These are phyloP conservation scores for Dendronephthya gigantea DNA, from an alignment of 64 coral and sea anemone species.

Conservation along the genomic window DNA sequence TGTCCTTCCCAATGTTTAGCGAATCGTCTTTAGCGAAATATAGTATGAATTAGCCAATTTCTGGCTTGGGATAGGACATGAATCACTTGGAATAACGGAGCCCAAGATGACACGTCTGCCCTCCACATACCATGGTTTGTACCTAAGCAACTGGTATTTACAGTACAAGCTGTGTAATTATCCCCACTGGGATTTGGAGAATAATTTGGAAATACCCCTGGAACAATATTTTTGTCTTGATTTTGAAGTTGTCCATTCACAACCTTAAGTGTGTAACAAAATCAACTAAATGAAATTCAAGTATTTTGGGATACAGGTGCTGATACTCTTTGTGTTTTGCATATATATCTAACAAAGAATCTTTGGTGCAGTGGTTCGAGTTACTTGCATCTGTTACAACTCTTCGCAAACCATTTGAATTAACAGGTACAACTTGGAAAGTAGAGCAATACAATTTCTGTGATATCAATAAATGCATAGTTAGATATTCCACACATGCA, in stretches of 20 bases:
- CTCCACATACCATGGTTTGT: conserved; percentile 34
- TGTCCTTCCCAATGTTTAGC: too few species aligned
- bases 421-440: too few species aligned
- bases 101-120: too few species aligned
- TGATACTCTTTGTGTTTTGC: background rate
- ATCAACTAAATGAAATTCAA: conserved; percentile 21
- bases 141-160: conserved; percentile 40
- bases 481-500: too few species aligned
- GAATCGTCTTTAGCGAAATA: too few species aligned
- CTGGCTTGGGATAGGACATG: too few species aligned
- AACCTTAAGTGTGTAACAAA: background rate
- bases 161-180: conserved; percentile 25
- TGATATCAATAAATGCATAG: background rate
- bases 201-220: conserved; percentile 30
- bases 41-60: too few species aligned
- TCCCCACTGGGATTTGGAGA: conserved; percentile 27
- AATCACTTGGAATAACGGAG: too few species aligned
- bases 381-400: too few species aligned
- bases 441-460: too few species aligned
- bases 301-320: background rate
- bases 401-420: too few species aligned
- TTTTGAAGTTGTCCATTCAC: background rate
- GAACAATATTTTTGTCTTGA: background rate
- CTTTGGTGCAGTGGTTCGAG: too few species aligned
- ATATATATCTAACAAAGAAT: conserved; percentile 28